Evolutionary conservation across 2,797 vertebrate species (phyloP).

Genomic region (Anableps anableps): DNA sequence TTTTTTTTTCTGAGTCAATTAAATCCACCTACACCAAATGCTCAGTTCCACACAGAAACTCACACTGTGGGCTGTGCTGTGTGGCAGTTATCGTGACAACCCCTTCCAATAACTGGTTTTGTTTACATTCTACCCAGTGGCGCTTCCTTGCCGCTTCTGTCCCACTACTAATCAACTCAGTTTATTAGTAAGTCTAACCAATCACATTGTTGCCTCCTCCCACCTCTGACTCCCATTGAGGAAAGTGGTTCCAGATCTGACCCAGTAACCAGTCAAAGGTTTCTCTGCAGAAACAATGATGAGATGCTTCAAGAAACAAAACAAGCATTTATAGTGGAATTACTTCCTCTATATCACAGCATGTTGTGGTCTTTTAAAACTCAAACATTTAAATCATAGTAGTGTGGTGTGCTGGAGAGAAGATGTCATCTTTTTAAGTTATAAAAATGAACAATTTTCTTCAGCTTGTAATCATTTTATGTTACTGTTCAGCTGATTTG

Average conservation of each 20-base stretch:
- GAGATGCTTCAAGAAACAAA: conserved; percentile 3
- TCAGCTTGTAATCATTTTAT: neutral
- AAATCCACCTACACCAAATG: neutral
- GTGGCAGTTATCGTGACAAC: conserved; percentile 60
- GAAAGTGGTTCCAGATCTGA: conserved; percentile 67
- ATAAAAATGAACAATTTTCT: neutral
- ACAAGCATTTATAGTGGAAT: neutral
- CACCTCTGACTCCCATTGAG: conserved; percentile 46
- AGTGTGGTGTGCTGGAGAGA: neutral
- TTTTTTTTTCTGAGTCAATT: conserved; percentile 20
- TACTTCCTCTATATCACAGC: neutral
- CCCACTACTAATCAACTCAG: conserved; percentile 48
- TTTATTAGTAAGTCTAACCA: conserved; percentile 51
- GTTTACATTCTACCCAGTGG: conserved; percentile 62
- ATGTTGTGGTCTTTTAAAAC: neutral
- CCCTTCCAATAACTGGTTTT: conserved; percentile 63
- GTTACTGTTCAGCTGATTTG: neutral
- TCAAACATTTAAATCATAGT: neutral
- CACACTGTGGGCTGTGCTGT: conserved; percentile 27
- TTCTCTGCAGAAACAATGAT: conserved; percentile 1
- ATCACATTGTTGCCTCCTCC: conserved; percentile 42
- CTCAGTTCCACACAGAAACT: conserved; percentile 10
- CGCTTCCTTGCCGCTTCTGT: conserved; percentile 46
- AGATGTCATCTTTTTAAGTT: neutral
- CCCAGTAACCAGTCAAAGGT: conserved; percentile 16